Conservation (phyloP, 2,888 invertebrate genomes). For the Dendrolimus houi region DNA sequence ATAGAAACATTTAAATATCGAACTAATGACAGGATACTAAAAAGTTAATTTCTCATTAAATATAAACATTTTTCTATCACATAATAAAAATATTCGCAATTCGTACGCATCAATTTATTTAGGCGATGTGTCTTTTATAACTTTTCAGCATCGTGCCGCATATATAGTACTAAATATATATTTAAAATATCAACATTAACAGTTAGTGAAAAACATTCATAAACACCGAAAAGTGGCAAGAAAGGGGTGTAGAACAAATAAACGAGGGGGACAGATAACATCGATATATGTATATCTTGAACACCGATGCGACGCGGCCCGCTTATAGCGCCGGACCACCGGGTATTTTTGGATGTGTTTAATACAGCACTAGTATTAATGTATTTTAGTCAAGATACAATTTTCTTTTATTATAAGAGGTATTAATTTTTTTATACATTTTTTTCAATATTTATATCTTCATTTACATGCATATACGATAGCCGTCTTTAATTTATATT, state of each 20-base stretch:
- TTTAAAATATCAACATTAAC: conserved; percentile 70
- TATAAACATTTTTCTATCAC: conserved; percentile 2
- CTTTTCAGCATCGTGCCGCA: no score
- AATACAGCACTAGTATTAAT: not conserved
- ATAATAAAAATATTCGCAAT: not conserved
- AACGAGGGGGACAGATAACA: conserved; percentile 50
- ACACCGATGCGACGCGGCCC: conserved; percentile 70
- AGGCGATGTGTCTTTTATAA: no score
- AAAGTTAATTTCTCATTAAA: not conserved
- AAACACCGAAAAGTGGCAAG: conserved; percentile 69
- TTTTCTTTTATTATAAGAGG: not conserved
- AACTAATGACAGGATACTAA: not conserved
- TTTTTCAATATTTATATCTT: no score
- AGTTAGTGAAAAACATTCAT: conserved; percentile 75
- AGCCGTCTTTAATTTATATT: no score
- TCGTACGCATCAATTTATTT: no score
- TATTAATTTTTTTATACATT: not conserved
- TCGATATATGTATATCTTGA: conserved; percentile 41
- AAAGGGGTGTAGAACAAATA: conserved; percentile 63
- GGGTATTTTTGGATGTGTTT: conserved; percentile 58
- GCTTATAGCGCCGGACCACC: conserved; percentile 52
- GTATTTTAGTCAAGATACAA: not conserved
- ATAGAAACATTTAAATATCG: conserved; percentile 8
- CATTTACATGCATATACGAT: no score
- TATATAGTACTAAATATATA: conserved; percentile 17